These are phyloP conservation scores for Proteles cristata DNA, from an alignment of 2,113 vertebrate species.

Conservation along the genomic window DNA sequence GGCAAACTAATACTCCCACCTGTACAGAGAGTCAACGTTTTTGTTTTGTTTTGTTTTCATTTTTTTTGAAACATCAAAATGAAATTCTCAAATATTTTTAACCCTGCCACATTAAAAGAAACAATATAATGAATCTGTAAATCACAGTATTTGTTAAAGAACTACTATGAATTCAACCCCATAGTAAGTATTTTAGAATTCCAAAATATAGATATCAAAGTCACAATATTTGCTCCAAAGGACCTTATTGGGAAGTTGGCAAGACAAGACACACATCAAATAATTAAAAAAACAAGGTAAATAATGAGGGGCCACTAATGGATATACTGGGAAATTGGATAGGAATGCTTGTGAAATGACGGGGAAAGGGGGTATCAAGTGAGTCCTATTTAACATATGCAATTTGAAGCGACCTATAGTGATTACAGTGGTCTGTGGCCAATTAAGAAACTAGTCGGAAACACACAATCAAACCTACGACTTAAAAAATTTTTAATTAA, in stretches of 20 bases:
- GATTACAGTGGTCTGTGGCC: not conserved
- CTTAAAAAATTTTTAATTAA: not conserved
- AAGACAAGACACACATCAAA: not conserved
- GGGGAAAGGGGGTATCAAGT: not conserved
- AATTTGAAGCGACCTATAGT: not conserved
- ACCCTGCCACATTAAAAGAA: not conserved
- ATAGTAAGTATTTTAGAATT: not conserved
- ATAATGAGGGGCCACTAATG: not conserved
- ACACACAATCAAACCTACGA: not conserved
- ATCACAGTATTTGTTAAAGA: constrained; percentile 34
- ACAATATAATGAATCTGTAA: constrained; percentile 19
- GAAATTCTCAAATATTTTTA: constrained; percentile 46
- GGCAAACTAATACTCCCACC: not conserved
- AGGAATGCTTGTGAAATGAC: not conserved
- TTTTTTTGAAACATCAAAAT: constrained; percentile 36
- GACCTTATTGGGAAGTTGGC: not conserved
- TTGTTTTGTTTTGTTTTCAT: not conserved
- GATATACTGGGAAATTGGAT: not conserved
- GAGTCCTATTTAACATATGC: not conserved
- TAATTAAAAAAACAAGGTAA: not conserved
- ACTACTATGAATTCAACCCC: not conserved
- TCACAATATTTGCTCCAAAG: not conserved
- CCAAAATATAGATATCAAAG: not conserved
- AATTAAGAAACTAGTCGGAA: constrained; percentile 24
- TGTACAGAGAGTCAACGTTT: constrained; percentile 34